Evolutionary conservation across 2,797 vertebrate species (phyloP), one percentile per base, ranked within the genome.

Genomic region (Danio jaintianensis): DNA sequence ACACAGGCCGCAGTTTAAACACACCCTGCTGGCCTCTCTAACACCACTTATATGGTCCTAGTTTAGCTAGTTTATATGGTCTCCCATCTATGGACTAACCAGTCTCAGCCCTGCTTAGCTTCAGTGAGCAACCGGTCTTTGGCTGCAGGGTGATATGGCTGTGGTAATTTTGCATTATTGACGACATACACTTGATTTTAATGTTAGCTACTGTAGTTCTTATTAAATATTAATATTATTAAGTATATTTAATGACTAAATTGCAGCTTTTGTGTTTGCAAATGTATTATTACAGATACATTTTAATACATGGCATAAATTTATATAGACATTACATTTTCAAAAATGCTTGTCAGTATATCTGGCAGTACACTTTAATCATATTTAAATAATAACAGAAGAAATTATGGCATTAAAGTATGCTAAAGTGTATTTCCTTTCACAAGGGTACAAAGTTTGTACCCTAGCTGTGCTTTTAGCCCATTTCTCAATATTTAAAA

Each of bases 401-500:
- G 1, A 29, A 3, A 29, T 29, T 29, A 29, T 29, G 29, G 1
- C 3, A 29, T 29, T 29, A 67, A 48, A 29, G 13, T 22, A 67
- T 50, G 64, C 7, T 48, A 67, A 67, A 36, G 29, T 50, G 15
- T 38, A n/a, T 22, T 36, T 50, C 2, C 36, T 10, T 50, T 68
- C 45, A 7, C 47, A 68, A 4, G 66, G 42, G 7, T 66, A 22
- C 3, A 42, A 58, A 0, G 12, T 15, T 22, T 63, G 3, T 29
- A 29, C 29, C 29, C 29, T 16, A 76, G 12, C 38, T 75, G 18
- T 75, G 58, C 4, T 40, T 74, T 50, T n/a, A 55, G 48, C 66
- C 50, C n/a, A 58, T 48, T 70, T 64, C 73, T 81, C 29, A 29
- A 74, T 40, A 16, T 58, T n/a, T 42, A 66, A 70, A 16, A 53